phyloP scores from a whole-genome alignment of 2,113 vertebrate genomes.

The Indri indri region DNA sequence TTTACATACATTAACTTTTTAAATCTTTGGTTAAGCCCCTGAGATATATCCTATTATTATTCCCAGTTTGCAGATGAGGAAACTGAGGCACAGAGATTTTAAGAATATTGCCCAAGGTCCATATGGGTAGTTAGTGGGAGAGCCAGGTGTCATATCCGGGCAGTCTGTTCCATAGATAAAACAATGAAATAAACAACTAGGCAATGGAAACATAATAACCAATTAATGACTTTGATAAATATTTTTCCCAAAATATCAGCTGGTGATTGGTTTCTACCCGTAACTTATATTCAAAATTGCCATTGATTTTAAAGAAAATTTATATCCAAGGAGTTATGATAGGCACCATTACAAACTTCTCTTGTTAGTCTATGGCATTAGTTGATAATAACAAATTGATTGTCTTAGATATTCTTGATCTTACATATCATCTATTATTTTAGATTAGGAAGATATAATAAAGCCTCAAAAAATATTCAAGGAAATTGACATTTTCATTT shows the following conservation, averaged over 20 bases:
- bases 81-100: neutral
- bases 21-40: neutral
- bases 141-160: neutral
- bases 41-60: neutral
- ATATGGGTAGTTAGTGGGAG: neutral
- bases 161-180: neutral
- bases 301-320: neutral
- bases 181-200: neutral
- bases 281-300: neutral
- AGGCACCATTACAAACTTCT: neutral
- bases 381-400: neutral
- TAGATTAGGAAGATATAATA: neutral
- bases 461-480: neutral
- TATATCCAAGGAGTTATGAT: neutral
- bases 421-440: neutral
- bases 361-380: neutral
- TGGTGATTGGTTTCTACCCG: neutral
- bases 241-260: neutral
- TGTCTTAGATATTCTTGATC: neutral
- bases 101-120: neutral
- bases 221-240: neutral
- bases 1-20: neutral
- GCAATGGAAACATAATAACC: neutral
- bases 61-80: neutral
- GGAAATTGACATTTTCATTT: neutral